These are phyloP conservation scores for Caenorhabditis sp. DNA, from an alignment of 2,888 invertebrate genomes.

Conservation along the genomic window DNA sequence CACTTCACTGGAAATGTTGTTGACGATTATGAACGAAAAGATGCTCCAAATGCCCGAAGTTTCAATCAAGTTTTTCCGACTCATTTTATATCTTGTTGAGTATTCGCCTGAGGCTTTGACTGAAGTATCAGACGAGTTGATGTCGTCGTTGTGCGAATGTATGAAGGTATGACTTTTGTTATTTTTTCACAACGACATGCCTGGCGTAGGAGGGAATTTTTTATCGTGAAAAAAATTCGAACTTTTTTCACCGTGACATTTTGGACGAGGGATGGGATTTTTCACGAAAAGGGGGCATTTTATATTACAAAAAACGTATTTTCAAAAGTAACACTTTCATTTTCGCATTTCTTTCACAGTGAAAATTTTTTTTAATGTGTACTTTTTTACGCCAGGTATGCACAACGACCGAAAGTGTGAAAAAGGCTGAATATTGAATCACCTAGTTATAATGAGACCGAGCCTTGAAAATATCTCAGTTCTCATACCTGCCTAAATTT, in stretches of 20 bases:
- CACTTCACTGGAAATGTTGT: constrained; percentile 76
- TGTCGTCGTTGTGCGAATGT: constrained; percentile 70
- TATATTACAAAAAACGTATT: background rate
- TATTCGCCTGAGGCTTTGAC: constrained; percentile 78
- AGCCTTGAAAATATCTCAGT: too few relatives aligned
- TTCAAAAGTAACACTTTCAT: too few relatives aligned
- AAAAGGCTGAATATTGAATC: too few relatives aligned
- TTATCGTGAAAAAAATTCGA: too few relatives aligned
- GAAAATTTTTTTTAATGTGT: background rate
- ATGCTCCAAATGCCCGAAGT: constrained; percentile 75
- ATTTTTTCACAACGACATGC: too few relatives aligned
- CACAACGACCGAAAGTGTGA: too few relatives aligned
- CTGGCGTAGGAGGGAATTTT: too few relatives aligned
- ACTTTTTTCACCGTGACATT: too few relatives aligned
- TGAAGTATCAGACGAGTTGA: constrained; percentile 68
- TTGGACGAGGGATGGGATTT: too few relatives aligned
- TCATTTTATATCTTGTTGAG: constrained; percentile 78
- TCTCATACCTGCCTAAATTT: background rate
- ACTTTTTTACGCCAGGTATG: too few relatives aligned
- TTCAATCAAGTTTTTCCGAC: constrained; percentile 74
- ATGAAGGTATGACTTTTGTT: constrained; percentile 33
- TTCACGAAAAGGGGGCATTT: too few relatives aligned
- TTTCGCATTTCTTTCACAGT: background rate
- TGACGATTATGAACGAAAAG: constrained; percentile 80
- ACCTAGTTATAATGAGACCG: too few relatives aligned